Percentiles rank a stretch among this genome's conserved stretches.
Conservation (phyloP, 2,113 vertebrate genomes). For the Engystomops pustulosus region DNA sequence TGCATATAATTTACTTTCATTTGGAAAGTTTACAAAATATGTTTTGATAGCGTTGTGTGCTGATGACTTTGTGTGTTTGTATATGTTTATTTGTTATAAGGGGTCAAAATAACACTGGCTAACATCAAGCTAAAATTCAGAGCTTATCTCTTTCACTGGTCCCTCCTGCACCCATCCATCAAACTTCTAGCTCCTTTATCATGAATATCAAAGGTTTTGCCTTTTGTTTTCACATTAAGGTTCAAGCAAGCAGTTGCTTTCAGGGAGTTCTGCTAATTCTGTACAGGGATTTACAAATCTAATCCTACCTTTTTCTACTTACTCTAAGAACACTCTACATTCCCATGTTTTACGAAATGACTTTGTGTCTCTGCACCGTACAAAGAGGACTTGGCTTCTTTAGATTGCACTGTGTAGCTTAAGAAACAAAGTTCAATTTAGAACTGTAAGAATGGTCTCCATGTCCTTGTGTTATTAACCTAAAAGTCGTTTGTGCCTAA, state of each 20-base stretch:
- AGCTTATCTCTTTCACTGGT: slow-evolving; percentile 43
- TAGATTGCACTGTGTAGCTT: neutral
- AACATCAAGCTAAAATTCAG: slow-evolving; percentile 48
- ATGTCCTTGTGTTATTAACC: slow-evolving; percentile 48
- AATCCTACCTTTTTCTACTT: slow-evolving; percentile 51
- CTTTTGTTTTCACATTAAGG: slow-evolving; percentile 51
- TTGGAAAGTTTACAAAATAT: neutral
- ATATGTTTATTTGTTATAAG: slow-evolving; percentile 9
- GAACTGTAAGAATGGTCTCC: slow-evolving; percentile 19
- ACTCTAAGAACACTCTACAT: slow-evolving; percentile 49
- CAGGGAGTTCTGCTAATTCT: slow-evolving; percentile 42
- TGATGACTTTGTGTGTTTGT: neutral
- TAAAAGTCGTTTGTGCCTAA: slow-evolving; percentile 46
- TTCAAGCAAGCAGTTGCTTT: slow-evolving; percentile 51
- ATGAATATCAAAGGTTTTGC: slow-evolving; percentile 48
- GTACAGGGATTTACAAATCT: slow-evolving; percentile 49
- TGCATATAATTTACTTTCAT: neutral
- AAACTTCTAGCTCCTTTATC: slow-evolving; percentile 50
- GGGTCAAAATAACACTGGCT: slow-evolving; percentile 30
- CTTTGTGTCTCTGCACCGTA: slow-evolving; percentile 24
- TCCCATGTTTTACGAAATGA: slow-evolving; percentile 50
- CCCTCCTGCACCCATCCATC: slow-evolving; percentile 44
- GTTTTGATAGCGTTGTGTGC: slow-evolving; percentile 2
- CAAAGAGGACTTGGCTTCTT: slow-evolving; percentile 12
- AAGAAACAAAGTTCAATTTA: slow-evolving; percentile 10